Base-by-base conservation (phyloP, 2,888 invertebrate species). In the Nymphalis polychloros region DNA sequence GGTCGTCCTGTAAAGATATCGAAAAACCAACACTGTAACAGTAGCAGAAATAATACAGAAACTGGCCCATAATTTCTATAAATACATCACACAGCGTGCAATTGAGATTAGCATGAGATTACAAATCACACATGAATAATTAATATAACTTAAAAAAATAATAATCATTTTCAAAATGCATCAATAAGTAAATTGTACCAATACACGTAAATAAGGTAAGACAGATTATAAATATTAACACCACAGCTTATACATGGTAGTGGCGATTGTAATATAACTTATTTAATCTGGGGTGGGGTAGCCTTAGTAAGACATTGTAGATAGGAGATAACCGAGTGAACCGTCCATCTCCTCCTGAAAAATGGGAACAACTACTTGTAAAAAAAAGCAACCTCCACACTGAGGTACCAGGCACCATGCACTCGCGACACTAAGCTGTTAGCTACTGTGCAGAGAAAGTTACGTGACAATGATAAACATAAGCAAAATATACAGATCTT, bases 271-370 rank as follows among this genome's bases (percentile, higher is more conserved):
- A 79, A 84, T 64, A 64, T 65, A 68, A 68, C 63, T 72, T 64
- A 66, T 81, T 79, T 76, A 68, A 77, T 78, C 74, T 81, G 83
- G 13, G 41, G 41, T 41, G 13, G 78, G 73, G 80, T 77, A 79
- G 80, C 78, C 84, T 85, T 94, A 94, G 88, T 94, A 94, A 87
- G 92, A 93, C 89, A 95, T 84, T 79, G 94, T 90, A 82, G 93
- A 94, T 85, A 96, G 94, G 85, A 95, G 92, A 86, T 94, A 93
- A 88, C 95, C 95, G 85, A 94, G 92, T 74, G 94, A 93, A 82
- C 93, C 93, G 85, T 93, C 90, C 85, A 94, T 87, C 84, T 95
- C 95, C 86, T 95, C 95, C 96, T 96, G 95, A 86, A 94, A 94
- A 90, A 88, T 82, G 80, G 82, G 78, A 83, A 87, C 81, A 85